These are phyloP conservation scores for Callipepla squamata DNA, from an alignment of 2,113 vertebrate genomes.

Conservation along the genomic window DNA sequence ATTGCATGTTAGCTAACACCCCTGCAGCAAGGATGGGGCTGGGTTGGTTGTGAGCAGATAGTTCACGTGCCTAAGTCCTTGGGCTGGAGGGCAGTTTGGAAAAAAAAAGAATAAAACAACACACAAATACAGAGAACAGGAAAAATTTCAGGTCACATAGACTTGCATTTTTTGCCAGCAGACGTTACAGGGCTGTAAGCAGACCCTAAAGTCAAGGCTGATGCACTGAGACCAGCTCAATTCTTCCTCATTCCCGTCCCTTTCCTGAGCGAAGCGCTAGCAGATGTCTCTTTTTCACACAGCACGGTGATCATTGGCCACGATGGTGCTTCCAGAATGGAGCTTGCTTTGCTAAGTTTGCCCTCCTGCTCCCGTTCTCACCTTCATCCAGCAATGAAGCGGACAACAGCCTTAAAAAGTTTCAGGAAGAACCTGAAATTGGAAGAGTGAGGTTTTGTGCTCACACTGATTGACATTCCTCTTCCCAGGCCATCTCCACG, in stretches of 20 bases:
- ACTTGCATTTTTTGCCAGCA: not conserved
- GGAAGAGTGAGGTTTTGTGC: not conserved
- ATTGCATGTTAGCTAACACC: not conserved
- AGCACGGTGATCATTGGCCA: not conserved
- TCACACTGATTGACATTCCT: accelerated
- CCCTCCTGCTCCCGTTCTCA: not conserved
- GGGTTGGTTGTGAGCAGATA: accelerated
- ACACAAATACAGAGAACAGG: not conserved
- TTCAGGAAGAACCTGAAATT: not conserved
- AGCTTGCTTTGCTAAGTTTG: not conserved
- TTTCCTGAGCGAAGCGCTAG: not conserved
- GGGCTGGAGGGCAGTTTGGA: not conserved
- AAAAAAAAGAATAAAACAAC: not conserved
- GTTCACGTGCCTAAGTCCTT: not conserved
- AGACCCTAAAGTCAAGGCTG: not conserved
- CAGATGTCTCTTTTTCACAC: not conserved
- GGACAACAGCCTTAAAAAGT: not conserved
- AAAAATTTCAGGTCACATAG: not conserved
- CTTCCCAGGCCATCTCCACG: not conserved
- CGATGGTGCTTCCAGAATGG: not conserved
- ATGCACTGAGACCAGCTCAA: not conserved
- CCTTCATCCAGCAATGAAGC: not conserved
- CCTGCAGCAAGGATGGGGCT: not conserved
- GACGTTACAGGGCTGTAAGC: too few species aligned
- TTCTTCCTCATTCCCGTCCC: not conserved